phyloP scores from a whole-genome alignment of 2,888 invertebrate species.

The Chrysomela aeneicollis region DNA sequence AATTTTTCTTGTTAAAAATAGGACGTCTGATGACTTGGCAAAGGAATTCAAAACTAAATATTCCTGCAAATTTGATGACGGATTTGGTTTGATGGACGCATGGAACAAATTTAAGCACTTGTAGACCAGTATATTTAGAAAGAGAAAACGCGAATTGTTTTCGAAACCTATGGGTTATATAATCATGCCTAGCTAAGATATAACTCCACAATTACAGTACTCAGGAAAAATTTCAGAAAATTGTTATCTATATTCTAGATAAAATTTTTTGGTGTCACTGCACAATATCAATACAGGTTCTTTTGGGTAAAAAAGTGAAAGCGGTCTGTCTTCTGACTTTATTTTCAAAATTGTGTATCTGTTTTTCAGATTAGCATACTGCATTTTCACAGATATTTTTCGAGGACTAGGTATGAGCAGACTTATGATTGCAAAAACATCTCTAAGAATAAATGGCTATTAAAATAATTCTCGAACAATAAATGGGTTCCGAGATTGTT shows the following conservation, averaged over 20 bases:
- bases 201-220: slow-evolving; percentile 21
- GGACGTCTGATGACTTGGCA: slow-evolving; percentile 48
- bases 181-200: slow-evolving; percentile 32
- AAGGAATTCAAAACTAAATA: slow-evolving; percentile 36
- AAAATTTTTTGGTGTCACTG: neutral
- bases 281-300: neutral
- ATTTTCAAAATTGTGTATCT: too few relatives aligned
- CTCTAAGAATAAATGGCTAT: too few relatives aligned
- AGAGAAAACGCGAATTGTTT: slow-evolving; percentile 22
- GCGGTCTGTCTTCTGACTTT: neutral
- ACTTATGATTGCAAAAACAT: too few relatives aligned
- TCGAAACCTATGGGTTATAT: slow-evolving; percentile 20
- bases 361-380: too few relatives aligned
- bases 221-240: slow-evolving; percentile 28
- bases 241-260: slow-evolving; percentile 30
- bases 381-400: too few relatives aligned
- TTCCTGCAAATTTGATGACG: slow-evolving; percentile 52
- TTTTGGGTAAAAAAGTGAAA: neutral
- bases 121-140: slow-evolving; percentile 47
- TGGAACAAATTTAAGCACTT: slow-evolving; percentile 59
- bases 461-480: neutral
- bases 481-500: neutral
- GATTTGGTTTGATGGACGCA: slow-evolving; percentile 59
- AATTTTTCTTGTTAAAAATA: slow-evolving; percentile 47
- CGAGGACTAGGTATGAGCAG: too few relatives aligned